Conservation (phyloP, 2,113 vertebrate genomes). For the Lophura nycthemera region DNA sequence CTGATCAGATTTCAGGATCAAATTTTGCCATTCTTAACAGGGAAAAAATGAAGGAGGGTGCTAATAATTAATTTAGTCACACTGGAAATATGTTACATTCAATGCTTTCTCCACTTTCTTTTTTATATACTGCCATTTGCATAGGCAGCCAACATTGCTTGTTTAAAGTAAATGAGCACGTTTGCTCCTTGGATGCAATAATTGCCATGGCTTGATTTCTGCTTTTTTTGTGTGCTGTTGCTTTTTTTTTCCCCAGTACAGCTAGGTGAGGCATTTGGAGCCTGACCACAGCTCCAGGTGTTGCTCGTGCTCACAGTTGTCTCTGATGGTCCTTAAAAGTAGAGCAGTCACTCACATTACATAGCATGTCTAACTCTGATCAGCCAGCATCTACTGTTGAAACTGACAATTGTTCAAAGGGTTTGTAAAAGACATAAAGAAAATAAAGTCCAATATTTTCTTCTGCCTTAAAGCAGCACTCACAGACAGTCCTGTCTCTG, state of each 20-base stretch:
- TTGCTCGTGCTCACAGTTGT: neutral
- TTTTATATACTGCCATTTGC: neutral
- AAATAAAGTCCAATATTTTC: neutral
- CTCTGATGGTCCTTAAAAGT: neutral
- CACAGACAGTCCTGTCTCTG: neutral
- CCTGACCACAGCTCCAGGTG: neutral
- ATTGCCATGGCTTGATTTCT: neutral
- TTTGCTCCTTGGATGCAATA: constrained; percentile 18
- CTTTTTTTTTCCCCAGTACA: neutral
- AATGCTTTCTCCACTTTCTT: constrained; percentile 36
- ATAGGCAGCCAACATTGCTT: neutral
- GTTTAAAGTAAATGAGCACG: neutral
- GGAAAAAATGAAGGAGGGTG: neutral
- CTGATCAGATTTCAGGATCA: constrained; percentile 4
- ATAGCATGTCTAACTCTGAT: neutral
- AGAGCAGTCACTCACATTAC: neutral
- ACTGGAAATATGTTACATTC: neutral
- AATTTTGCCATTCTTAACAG: constrained; percentile 7
- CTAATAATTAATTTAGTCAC: constrained; percentile 32
- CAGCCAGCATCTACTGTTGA: neutral
- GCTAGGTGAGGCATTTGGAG: constrained; percentile 4
- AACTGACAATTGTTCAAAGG: neutral
- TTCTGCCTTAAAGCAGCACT: constrained; percentile 2
- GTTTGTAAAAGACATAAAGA: neutral
- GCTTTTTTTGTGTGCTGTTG: neutral